These are phyloP conservation scores for Seriola quinqueradiata DNA, from an alignment of 2,113 vertebrate species.

Conservation along the genomic window DNA sequence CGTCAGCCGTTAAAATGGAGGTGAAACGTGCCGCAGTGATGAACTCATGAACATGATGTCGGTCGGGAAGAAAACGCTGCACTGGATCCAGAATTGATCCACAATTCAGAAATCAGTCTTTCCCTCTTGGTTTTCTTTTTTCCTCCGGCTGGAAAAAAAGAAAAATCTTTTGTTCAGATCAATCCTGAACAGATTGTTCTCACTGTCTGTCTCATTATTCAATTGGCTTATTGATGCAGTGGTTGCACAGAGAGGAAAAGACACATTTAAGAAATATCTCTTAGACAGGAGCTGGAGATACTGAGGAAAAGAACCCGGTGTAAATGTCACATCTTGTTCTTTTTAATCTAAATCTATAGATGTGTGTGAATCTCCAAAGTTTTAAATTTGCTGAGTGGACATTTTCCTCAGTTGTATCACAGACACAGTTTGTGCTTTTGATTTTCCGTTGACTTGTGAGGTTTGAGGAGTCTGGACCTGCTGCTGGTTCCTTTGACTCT, in stretches of 20 bases:
- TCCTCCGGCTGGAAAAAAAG: neutral
- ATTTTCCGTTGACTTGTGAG: neutral
- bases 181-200: slow-evolving; percentile 26
- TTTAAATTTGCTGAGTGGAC: neutral
- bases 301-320: neutral
- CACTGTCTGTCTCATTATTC: neutral
- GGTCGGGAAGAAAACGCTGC: neutral
- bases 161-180: slow-evolving; percentile 3
- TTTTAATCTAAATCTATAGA: neutral
- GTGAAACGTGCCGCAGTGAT: neutral
- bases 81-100: slow-evolving; percentile 11
- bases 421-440: neutral
- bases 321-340: neutral
- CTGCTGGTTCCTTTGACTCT: no score
- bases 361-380: neutral
- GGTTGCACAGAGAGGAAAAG: neutral
- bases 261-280: neutral
- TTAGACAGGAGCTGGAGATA: neutral
- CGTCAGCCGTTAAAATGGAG: slow-evolving; percentile 5
- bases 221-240: neutral
- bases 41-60: neutral
- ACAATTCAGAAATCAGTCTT: neutral
- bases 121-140: neutral
- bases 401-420: neutral
- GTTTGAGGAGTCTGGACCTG: neutral